phyloP scores from a whole-genome alignment of 2,888 invertebrate species.

The Agrypnus murinus region DNA sequence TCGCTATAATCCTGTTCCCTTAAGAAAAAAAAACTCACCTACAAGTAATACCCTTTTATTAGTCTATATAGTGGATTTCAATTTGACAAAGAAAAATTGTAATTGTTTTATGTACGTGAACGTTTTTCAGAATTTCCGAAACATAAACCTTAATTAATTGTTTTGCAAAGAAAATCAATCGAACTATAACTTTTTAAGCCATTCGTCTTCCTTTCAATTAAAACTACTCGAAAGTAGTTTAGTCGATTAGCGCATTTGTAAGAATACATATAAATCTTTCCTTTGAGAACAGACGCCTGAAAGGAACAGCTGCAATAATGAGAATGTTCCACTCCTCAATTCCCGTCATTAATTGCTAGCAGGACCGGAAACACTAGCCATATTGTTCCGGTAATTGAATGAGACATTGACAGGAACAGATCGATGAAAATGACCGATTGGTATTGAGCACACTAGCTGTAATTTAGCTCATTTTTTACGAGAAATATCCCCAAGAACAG shows the following conservation, averaged over 20 bases:
- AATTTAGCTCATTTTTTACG: neutral
- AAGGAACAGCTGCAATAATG: slow-evolving; percentile 47
- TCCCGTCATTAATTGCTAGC: slow-evolving; percentile 42
- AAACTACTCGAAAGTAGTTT: slow-evolving; percentile 16
- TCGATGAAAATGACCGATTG: slow-evolving; percentile 35
- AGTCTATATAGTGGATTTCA: too few relatives aligned
- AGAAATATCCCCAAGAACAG: neutral
- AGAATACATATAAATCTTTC: slow-evolving; percentile 44
- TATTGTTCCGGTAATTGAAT: slow-evolving; percentile 40
- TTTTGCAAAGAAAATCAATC: slow-evolving; percentile 27
- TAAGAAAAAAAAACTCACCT: too few relatives aligned
- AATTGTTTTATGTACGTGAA: too few relatives aligned
- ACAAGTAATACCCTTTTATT: too few relatives aligned
- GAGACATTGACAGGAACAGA: slow-evolving; percentile 13
- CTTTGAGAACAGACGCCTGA: slow-evolving; percentile 40
- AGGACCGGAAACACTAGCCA: slow-evolving; percentile 38
- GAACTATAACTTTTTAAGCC: slow-evolving; percentile 20
- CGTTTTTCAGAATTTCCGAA: too few relatives aligned
- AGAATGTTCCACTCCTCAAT: slow-evolving; percentile 36
- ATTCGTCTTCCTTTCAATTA: slow-evolving; percentile 43
- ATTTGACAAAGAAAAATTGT: too few relatives aligned
- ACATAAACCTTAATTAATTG: too few relatives aligned
- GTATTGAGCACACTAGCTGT: neutral
- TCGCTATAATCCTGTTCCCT: slow-evolving; percentile 6
- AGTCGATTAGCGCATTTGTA: slow-evolving; percentile 39